These are phyloP conservation scores for Caenorhabditis latens DNA, from an alignment of 1,140 invertebrate species.

Conservation along the genomic window DNA sequence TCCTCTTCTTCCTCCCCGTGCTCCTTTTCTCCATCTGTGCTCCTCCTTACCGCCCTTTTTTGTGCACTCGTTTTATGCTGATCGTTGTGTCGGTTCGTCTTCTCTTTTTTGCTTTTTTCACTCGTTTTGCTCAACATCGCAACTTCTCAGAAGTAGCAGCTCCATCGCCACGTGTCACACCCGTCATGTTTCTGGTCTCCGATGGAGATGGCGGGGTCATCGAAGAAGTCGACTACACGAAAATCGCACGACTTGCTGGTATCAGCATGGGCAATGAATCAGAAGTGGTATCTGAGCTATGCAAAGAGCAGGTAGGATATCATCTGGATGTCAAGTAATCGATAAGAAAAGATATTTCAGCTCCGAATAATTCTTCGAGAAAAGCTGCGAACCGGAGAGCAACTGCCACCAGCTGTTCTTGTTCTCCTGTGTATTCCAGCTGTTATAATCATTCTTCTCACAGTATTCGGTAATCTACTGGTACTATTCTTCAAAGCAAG, in stretches of 20 bases:
- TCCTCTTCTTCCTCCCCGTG: constrained; percentile 54
- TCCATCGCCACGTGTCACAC: constrained; percentile 1
- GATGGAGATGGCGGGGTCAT: constrained; percentile 49
- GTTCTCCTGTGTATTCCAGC: constrained; percentile 73
- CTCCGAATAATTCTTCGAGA: constrained; percentile 39
- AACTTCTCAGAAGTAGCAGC: neutral
- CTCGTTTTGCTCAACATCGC: neutral
- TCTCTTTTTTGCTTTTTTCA: neutral
- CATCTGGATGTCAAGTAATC: neutral
- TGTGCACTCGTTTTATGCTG: constrained; percentile 30
- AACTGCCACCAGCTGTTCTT: constrained; percentile 69
- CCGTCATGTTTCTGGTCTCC: constrained; percentile 41
- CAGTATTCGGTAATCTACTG: constrained; percentile 76
- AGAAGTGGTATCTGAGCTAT: neutral
- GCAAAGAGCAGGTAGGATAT: constrained; percentile 24
- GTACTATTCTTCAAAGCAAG: constrained; percentile 75
- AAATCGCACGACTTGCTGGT: constrained; percentile 28
- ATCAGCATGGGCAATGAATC: constrained; percentile 25
- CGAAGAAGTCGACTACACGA: constrained; percentile 37
- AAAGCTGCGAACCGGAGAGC: constrained; percentile 41
- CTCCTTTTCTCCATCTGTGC: constrained; percentile 5
- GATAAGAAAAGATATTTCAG: too few relatives aligned
- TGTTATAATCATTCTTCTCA: constrained; percentile 74
- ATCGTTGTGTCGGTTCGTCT: constrained; percentile 13
- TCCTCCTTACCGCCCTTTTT: constrained; percentile 51